Base-by-base conservation (phyloP, 2,888 invertebrate genomes). In the Drosophila subsilvestris region DNA sequence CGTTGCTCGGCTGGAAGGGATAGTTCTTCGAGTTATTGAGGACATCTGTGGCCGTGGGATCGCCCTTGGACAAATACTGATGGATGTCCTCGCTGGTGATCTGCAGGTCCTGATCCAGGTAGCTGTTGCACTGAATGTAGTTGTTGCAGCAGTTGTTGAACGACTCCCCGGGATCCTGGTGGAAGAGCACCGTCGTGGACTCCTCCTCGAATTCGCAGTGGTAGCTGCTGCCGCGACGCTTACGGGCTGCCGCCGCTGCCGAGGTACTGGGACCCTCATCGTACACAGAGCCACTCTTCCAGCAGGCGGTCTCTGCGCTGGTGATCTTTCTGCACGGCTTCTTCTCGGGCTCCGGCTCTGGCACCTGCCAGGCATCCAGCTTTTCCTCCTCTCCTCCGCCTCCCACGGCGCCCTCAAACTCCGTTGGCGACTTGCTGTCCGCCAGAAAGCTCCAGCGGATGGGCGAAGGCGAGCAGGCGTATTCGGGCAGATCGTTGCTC, bases 11-110 rank as follows among this genome's bases (percentile, higher is more conserved):
- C 69, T 92, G 92, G 63, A 92, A 92, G 8, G 92, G 92, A 73
- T 92, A 92, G 67, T 87, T 92, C 74, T 91, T 91, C 48, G 91
- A 90, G 54, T 92, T 92, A 77, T 92, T 92, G 8, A 92, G 81
- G 10, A 92, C 84, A 62, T 91, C 90, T 20, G 90, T 58, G 37
- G 80, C 69, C 55, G 57, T 81, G 18, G 82, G 88, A 59, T 90
- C 90, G 44, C 91, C 91, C 76, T 92, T 92, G 12, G 92, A 91
- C 53, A 92, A 76, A 68, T 92, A 92, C 59, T 90, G 91, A 22
- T 92, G 92, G 44, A 92, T 92, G 57, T 92, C 92, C 76, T 92
- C 92, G 78, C 91, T 92, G 67, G 92, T 92, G n/a, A 92, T 92
- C 79, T 92, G 92, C 57, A 92, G 76, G 67, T 92, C 92, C 73